Conservation (phyloP, 2,888 invertebrate species). For the Drosophila vallismaia region DNA sequence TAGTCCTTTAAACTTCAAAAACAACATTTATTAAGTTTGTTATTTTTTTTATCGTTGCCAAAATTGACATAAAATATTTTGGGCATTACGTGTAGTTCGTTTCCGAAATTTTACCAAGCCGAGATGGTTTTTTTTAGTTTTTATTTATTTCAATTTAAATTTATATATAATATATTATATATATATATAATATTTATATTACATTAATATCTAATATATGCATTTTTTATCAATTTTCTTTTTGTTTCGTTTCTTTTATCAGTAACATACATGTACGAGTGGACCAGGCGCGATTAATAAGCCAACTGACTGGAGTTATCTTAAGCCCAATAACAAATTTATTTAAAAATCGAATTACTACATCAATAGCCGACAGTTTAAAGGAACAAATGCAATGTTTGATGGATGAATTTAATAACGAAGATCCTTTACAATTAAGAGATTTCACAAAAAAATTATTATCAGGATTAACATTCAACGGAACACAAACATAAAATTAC, state of each 20-base stretch:
- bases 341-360: constrained; percentile 82
- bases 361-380: constrained; percentile 82
- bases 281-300: constrained; percentile 79
- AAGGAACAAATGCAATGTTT: constrained; percentile 81
- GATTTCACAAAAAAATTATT: constrained; percentile 79
- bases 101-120: no score
- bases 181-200: no score
- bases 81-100: no score
- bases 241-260: not conserved
- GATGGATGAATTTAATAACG: constrained; percentile 82
- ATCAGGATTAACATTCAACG: constrained; percentile 74
- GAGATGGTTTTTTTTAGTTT: no score
- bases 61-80: no score
- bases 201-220: not conserved
- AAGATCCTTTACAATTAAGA: constrained; percentile 80
- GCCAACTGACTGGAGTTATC: constrained; percentile 80
- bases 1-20: no score
- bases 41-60: no score
- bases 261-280: constrained; percentile 82
- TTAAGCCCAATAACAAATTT: constrained; percentile 83
- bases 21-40: no score
- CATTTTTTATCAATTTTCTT: not conserved
- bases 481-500: constrained; percentile 2
- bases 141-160: no score
- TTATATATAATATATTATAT: no score